Evolutionary conservation across 2,113 vertebrate species (phyloP).

Genomic region (Rallus limicola): DNA sequence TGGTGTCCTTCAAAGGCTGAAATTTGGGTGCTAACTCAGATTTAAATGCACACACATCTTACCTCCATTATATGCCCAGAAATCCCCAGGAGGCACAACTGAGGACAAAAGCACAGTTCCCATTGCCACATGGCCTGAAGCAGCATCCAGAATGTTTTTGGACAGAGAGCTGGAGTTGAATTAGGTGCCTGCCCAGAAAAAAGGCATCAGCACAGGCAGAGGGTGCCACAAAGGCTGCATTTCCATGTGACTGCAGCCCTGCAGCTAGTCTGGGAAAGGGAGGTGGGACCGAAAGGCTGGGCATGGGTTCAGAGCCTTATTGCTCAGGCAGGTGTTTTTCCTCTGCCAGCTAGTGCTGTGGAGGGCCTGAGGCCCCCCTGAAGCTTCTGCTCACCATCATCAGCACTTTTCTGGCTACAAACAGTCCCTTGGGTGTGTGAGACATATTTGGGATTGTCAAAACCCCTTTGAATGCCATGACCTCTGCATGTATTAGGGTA

Average conservation of each 20-base stretch:
- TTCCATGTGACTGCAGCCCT: background rate
- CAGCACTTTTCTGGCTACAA: background rate
- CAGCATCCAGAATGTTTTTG: background rate
- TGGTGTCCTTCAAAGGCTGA: background rate
- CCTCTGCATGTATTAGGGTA: background rate
- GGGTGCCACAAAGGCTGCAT: background rate
- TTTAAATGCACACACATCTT: background rate
- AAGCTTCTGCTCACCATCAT: background rate
- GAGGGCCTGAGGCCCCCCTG: background rate
- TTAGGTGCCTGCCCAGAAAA: background rate
- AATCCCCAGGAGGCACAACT: background rate
- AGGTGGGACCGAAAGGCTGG: slow-evolving; percentile 8
- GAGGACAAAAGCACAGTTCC: background rate
- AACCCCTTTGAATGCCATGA: background rate
- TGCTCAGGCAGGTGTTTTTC: background rate
- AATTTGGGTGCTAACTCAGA: background rate
- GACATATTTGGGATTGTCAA: background rate
- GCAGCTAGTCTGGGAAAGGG: background rate
- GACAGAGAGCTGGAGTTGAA: background rate
- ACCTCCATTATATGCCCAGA: background rate
- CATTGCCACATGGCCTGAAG: background rate
- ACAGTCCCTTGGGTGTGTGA: background rate
- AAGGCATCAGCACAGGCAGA: background rate
- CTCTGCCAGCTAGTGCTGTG: background rate
- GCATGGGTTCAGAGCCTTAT: slow-evolving; percentile 1